phyloP scores from a whole-genome alignment of 2,888 invertebrate species.

The Spisula solida region DNA sequence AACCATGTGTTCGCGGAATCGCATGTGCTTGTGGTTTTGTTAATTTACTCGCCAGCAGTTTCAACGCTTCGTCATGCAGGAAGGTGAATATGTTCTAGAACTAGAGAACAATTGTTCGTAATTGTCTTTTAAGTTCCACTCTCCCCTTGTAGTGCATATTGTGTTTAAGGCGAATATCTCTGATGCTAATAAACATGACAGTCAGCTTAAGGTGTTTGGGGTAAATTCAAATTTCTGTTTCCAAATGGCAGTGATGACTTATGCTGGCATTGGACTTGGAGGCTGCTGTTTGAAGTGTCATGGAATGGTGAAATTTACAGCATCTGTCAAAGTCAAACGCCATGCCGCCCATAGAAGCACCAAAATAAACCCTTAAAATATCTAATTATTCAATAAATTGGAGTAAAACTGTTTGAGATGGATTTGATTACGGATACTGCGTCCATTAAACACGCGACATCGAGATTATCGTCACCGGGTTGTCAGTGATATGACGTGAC shows the following conservation, averaged over 20 bases:
- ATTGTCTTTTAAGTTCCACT: neutral
- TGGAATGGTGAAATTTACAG: neutral
- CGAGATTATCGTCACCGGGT: neutral
- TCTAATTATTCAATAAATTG: neutral
- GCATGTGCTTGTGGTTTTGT: neutral
- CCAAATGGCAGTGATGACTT: too few species aligned
- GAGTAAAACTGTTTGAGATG: neutral
- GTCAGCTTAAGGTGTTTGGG: too few species aligned
- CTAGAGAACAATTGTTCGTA: neutral
- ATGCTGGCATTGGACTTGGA: neutral
- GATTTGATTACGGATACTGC: neutral
- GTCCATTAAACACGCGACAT: neutral
- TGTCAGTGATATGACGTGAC: neutral
- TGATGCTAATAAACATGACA: too few species aligned
- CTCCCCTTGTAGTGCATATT: too few species aligned
- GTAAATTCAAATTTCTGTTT: too few species aligned
- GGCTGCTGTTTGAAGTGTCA: neutral
- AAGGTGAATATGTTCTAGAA: neutral
- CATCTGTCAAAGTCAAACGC: neutral
- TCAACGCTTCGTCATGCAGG: neutral
- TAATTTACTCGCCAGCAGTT: neutral
- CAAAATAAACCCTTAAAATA: neutral
- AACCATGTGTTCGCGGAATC: neutral
- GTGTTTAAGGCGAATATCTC: too few species aligned
- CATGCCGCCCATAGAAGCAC: neutral